Evolutionary conservation across 2,797 vertebrate species (phyloP), one percentile per base, ranked within the genome.

Genomic region (Macropodus opercularis): DNA sequence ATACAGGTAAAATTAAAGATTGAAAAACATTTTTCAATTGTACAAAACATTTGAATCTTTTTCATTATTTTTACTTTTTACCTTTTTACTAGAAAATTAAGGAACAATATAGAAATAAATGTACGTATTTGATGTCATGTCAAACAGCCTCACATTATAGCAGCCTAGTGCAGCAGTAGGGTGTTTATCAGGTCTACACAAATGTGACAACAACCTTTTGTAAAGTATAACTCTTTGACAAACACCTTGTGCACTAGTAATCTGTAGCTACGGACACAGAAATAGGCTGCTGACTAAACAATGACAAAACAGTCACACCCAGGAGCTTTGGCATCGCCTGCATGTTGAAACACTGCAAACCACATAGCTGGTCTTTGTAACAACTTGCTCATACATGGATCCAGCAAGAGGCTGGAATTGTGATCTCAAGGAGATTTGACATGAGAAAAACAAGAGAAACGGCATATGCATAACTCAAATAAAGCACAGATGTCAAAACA

Each of bases 351-450:
- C 91, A 90, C 68, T 61, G 26, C 78, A 63, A 70, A 60, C 63
- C 72, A 67, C 90, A 93, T 90, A 91, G 77, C 87, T 91, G 82
- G 76, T 64, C 85, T 88, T 41, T 89, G 91, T 88, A 78, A 27
- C 49, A 60, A 91, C 90, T 89, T 80, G 91, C 83, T 85, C 75
- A 31, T 29, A 42, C 69, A 63, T 66, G 60, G 55, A 77, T 81
- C 48, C 71, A 72, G 80, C 83, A 80, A 44, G 49, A 89, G 69
- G 72, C 82, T 57, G 52, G 58, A 85, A 59, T 67, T 71, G 81
- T 76, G 81, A 74, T 78, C 54, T 65, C 39, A 53, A 24, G 4
- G 40, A 81, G 42, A 63, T 4, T 2, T 56, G 57, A 50, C 40
- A 53, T 42, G 40, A 69, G 56, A 48, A 80, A 70, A 83, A 80